phyloP scores from a whole-genome alignment of 2,888 invertebrate genomes.

The Cheilosia scutellata region DNA sequence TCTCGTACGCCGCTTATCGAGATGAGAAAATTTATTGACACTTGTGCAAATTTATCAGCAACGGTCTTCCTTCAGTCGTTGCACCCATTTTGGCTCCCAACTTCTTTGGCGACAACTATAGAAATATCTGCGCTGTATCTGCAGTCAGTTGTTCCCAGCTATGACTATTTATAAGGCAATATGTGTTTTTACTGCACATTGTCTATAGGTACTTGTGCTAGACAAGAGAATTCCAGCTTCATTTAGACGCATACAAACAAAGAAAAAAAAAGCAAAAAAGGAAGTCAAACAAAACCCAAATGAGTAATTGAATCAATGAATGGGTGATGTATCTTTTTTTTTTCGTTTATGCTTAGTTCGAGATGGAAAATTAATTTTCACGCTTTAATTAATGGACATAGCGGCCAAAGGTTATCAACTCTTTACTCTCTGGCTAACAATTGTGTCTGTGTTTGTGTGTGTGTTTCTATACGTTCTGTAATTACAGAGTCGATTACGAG shows the following conservation, averaged over 20 bases:
- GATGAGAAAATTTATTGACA: slow-evolving; percentile 37
- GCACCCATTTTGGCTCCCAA: slow-evolving; percentile 45
- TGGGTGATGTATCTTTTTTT: slow-evolving; percentile 32
- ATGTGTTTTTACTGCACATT: too few relatives aligned
- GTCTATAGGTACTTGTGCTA: slow-evolving; percentile 1
- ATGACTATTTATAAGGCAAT: slow-evolving; percentile 13
- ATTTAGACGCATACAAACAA: neutral
- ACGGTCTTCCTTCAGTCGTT: slow-evolving; percentile 15
- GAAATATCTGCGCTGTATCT: neutral
- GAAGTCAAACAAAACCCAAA: slow-evolving; percentile 3
- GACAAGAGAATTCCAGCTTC: slow-evolving; percentile 22
- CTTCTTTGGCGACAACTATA: slow-evolving; percentile 44
- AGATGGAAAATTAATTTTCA: slow-evolving; percentile 65
- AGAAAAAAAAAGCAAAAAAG: neutral
- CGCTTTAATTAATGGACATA: slow-evolving; percentile 60
- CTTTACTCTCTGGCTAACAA: neutral
- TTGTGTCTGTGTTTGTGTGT: neutral
- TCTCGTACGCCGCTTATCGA: slow-evolving; percentile 24
- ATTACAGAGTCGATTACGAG: slow-evolving; percentile 32
- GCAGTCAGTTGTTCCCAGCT: slow-evolving; percentile 1
- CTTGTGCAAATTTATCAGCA: slow-evolving; percentile 64
- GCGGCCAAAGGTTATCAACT: slow-evolving; percentile 63
- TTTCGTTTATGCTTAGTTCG: slow-evolving; percentile 10
- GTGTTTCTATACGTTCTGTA: slow-evolving; percentile 1
- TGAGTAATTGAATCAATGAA: slow-evolving; percentile 69